These are phyloP conservation scores for Microctonus hyperodae DNA, from an alignment of 2,888 invertebrate species.

Conservation along the genomic window DNA sequence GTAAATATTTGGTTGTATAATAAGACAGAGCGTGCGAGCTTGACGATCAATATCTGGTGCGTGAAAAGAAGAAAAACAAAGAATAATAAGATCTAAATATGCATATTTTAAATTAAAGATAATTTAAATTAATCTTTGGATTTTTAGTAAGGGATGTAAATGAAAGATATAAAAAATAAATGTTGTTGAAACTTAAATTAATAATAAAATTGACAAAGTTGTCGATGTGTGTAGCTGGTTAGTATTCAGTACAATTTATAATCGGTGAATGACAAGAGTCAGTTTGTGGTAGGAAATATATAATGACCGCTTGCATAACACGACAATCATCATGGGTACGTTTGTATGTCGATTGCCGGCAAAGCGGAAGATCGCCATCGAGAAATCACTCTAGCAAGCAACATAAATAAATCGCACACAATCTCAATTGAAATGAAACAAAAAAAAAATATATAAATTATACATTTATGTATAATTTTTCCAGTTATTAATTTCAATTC, in stretches of 20 bases:
- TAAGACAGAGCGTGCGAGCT: conserved; percentile 2
- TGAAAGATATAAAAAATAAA: no score
- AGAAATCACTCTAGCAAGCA: conserved; percentile 6
- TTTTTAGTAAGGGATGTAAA: no score
- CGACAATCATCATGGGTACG: conserved; percentile 20
- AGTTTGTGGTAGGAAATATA: neutral
- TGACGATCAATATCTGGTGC: neutral
- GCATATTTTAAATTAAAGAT: neutral
- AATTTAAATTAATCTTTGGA: no score
- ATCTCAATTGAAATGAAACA: neutral
- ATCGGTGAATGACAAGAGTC: conserved; percentile 14
- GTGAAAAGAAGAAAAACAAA: neutral
- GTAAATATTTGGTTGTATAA: conserved; percentile 11
- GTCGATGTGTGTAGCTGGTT: neutral
- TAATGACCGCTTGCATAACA: conserved; percentile 23
- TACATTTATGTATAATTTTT: no score
- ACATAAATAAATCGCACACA: conserved; percentile 9
- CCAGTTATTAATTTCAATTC: no score
- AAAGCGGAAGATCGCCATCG: conserved; percentile 16
- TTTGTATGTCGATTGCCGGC: conserved; percentile 17
- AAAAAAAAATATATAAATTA: no score
- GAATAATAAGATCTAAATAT: neutral
- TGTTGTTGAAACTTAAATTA: no score
- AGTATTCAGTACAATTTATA: conserved; percentile 13
- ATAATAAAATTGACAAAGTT: neutral